These are phyloP conservation scores for Drosophila willistoni DNA, from an alignment of 1,140 invertebrate genomes.

Conservation along the genomic window DNA sequence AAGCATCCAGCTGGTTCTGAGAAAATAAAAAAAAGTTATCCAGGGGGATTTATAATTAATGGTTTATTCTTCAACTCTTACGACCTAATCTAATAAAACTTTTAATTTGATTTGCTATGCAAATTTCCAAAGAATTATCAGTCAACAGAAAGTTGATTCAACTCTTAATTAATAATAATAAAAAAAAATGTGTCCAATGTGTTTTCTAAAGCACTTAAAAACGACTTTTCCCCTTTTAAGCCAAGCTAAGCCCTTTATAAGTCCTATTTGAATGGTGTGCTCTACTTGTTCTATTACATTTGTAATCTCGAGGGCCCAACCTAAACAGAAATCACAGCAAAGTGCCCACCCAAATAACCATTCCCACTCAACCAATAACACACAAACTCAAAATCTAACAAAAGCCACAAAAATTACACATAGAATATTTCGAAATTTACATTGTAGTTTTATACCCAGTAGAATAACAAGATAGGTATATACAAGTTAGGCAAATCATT, in stretches of 20 bases:
- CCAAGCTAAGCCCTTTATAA: not conserved
- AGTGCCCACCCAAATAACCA: constrained; percentile 36
- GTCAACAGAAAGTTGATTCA: not conserved
- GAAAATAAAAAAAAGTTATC: not conserved
- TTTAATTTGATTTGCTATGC: not conserved
- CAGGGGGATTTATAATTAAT: constrained; percentile 6
- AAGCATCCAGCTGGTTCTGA: constrained; percentile 5
- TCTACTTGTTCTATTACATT: constrained; percentile 15
- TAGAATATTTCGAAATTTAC: constrained; percentile 72
- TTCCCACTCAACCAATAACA: constrained; percentile 25
- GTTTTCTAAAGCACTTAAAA: not conserved
- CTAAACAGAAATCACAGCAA: constrained; percentile 34
- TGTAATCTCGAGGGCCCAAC: constrained; percentile 7
- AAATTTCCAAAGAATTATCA: not conserved
- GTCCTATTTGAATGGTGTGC: not conserved
- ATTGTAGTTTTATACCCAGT: constrained; percentile 53
- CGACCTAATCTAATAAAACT: constrained; percentile 2
- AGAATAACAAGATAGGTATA: not conserved
- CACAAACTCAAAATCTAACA: constrained; percentile 17
- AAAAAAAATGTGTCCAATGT: no score
- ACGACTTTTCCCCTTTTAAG: not conserved
- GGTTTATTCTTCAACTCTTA: not conserved
- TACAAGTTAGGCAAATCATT: not conserved
- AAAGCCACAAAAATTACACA: constrained; percentile 55
- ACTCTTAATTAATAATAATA: constrained; percentile 2